phyloP scores from a whole-genome alignment of 2,888 invertebrate genomes.

The Sinodicranocentrus sp. region DNA sequence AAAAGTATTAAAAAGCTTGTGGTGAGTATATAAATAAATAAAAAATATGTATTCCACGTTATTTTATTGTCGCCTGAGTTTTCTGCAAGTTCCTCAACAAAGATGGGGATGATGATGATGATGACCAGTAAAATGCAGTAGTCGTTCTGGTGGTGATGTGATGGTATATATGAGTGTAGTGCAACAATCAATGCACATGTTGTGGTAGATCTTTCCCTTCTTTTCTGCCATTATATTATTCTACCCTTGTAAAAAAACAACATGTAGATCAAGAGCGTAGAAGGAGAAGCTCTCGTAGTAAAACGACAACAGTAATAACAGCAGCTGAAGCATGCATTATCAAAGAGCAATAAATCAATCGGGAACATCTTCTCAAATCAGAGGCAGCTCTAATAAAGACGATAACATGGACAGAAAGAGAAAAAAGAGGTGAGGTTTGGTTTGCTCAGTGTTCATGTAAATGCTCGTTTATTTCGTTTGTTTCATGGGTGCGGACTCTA shows the following conservation, averaged over 20 bases:
- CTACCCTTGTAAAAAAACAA: too few relatives aligned
- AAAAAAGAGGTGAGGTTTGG: conserved; percentile 57
- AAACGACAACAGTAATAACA: conserved; percentile 33
- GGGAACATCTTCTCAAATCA: conserved; percentile 53
- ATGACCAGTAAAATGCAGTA: conserved; percentile 24
- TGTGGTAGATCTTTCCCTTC: conserved; percentile 39
- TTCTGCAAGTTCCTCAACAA: too few relatives aligned
- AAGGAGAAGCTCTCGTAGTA: background rate
- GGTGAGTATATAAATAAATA: background rate
- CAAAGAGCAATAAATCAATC: conserved; percentile 63
- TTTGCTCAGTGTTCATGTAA: conserved; percentile 47
- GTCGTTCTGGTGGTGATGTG: conserved; percentile 1
- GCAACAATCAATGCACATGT: background rate
- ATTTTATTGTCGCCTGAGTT: conserved; percentile 24
- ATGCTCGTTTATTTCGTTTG: conserved; percentile 35
- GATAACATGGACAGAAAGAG: conserved; percentile 50
- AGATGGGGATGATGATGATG: conserved; percentile 2
- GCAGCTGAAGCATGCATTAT: conserved; percentile 55
- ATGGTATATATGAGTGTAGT: conserved; percentile 3
- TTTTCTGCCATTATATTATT: too few relatives aligned
- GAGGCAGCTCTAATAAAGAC: conserved; percentile 58
- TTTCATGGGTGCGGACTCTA: conserved; percentile 64
- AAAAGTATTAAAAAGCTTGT: too few relatives aligned
- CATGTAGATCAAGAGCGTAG: conserved; percentile 52
- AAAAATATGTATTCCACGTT: background rate